phyloP scores from a whole-genome alignment of 2,888 invertebrate genomes.

The Sminthurides aquaticus region DNA sequence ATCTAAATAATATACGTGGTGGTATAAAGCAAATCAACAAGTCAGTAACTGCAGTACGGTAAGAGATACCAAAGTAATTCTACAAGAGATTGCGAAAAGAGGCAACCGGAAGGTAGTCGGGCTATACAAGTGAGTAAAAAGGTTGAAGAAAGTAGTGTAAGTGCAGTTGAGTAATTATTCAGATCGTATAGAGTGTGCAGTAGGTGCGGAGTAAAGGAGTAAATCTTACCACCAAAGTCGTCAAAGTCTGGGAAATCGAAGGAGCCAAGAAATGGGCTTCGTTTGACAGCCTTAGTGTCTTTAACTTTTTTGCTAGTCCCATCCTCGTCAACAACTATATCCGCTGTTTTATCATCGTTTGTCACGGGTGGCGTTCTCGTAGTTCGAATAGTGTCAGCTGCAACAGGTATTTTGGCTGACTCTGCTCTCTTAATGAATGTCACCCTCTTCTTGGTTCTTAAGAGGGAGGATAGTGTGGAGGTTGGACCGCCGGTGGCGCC shows the following conservation, averaged over 20 bases:
- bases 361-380: not conserved
- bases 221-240: constrained; percentile 43
- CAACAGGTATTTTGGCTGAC: not conserved
- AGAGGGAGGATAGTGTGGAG: no score
- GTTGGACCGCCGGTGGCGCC: no score
- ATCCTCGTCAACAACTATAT: not conserved
- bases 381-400: not conserved
- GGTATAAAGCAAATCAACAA: no score
- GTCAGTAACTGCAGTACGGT: no score
- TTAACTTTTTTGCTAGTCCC: constrained; percentile 29
- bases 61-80: no score
- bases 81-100: no score
- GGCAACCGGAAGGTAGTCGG: no score
- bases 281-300: constrained; percentile 42
- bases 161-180: no score
- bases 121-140: no score
- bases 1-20: no score
- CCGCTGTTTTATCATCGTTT: not conserved
- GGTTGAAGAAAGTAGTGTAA: no score
- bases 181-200: not conserved
- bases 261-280: constrained; percentile 40
- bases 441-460: not conserved
- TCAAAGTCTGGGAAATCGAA: constrained; percentile 43
- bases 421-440: not conserved
- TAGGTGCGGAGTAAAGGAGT: not conserved